phyloP scores from a whole-genome alignment of 2,888 invertebrate species.

The Meganola albula region DNA sequence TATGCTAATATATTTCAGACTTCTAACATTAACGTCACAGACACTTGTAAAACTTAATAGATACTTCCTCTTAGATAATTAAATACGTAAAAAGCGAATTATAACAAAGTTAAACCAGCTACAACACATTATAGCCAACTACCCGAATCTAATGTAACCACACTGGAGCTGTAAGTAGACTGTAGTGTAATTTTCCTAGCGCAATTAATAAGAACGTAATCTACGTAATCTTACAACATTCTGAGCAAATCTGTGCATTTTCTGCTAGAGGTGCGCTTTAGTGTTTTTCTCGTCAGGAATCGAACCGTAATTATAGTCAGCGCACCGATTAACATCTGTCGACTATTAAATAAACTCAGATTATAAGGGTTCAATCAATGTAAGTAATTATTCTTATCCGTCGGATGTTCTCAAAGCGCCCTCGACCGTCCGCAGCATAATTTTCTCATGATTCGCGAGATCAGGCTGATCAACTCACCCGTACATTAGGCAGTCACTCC shows the following conservation, averaged over 20 bases:
- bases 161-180: constrained; percentile 2
- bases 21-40: too few relatives aligned
- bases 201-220: neutral
- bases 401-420: constrained; percentile 71
- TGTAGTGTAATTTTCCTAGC: constrained; percentile 1
- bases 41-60: too few relatives aligned
- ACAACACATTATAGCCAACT: too few relatives aligned
- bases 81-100: too few relatives aligned
- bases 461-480: constrained; percentile 52
- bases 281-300: constrained; percentile 70
- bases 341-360: constrained; percentile 74
- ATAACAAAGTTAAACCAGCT: too few relatives aligned
- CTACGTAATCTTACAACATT: too few relatives aligned
- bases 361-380: constrained; percentile 76
- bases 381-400: constrained; percentile 78
- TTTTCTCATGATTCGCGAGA: constrained; percentile 74
- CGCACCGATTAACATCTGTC: constrained; percentile 75
- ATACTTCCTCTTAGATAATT: too few relatives aligned
- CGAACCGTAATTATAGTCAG: constrained; percentile 70
- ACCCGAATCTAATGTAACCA: constrained; percentile 8
- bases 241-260: constrained; percentile 38
- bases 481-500: constrained; percentile 70
- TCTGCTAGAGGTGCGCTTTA: constrained; percentile 38
- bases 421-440: constrained; percentile 59
- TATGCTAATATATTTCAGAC: constrained; percentile 23